phyloP scores from a whole-genome alignment of 2,888 invertebrate genomes.

The Drosophila mimetica region DNA sequence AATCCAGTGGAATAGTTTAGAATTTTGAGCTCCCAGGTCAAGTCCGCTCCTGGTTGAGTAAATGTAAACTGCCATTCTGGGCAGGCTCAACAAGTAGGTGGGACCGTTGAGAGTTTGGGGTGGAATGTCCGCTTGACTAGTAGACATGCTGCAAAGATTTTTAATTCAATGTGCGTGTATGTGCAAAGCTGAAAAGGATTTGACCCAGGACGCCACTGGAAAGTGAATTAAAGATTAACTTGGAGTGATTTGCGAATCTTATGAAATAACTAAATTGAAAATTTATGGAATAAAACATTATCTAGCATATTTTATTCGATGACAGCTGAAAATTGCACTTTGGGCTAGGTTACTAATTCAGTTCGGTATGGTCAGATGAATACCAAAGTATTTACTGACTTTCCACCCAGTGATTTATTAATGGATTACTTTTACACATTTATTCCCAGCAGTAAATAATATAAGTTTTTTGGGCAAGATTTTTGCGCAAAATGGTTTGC shows the following conservation, averaged over 20 bases:
- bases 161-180: slow-evolving; percentile 63
- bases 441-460: slow-evolving; percentile 36
- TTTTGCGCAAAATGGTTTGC: slow-evolving; percentile 26
- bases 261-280: slow-evolving; percentile 1
- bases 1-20: no score
- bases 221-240: slow-evolving; percentile 31
- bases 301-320: not conserved
- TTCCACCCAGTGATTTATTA: slow-evolving; percentile 9
- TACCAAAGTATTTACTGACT: not conserved
- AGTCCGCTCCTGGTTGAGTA: slow-evolving; percentile 37
- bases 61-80: slow-evolving; percentile 35
- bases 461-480: slow-evolving; percentile 15
- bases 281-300: slow-evolving; percentile 3
- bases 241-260: slow-evolving; percentile 3
- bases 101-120: not conserved
- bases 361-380: not conserved
- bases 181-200: slow-evolving; percentile 46
- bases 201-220: not conserved
- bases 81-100: slow-evolving; percentile 60
- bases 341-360: not conserved
- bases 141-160: slow-evolving; percentile 39
- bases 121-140: slow-evolving; percentile 7
- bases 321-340: slow-evolving; percentile 12
- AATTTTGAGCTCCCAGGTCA: no score
- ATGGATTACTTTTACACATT: slow-evolving; percentile 26